Percentiles rank a stretch among this genome's conserved stretches.
These are phyloP conservation scores for Cervus canadensis DNA, from an alignment of 2,113 vertebrate species.

Conservation along the genomic window DNA sequence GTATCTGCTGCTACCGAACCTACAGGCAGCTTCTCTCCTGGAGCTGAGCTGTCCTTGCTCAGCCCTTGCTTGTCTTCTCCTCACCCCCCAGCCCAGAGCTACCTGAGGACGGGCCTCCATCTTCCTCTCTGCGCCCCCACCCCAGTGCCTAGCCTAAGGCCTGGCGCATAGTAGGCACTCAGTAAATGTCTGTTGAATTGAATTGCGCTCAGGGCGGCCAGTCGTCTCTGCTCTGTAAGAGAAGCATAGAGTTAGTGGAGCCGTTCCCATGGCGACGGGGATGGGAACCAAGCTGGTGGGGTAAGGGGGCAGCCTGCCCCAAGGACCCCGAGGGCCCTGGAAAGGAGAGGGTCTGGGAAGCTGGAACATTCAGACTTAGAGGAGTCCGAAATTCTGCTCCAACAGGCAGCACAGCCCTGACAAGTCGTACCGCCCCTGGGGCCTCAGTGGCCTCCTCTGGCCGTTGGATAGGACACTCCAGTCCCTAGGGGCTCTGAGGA, in stretches of 20 bases:
- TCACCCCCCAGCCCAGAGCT: neutral
- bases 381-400: slow-evolving; percentile 5
- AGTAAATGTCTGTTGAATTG: slow-evolving; percentile 79
- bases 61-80: neutral
- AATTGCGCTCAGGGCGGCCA: slow-evolving; percentile 75
- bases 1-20: neutral
- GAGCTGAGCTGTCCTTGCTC: neutral
- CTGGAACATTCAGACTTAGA: neutral
- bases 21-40: neutral
- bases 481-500: neutral
- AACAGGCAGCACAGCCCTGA: neutral
- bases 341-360: neutral
- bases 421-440: neutral
- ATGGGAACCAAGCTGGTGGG: slow-evolving; percentile 14
- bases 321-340: slow-evolving; percentile 50
- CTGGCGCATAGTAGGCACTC: slow-evolving; percentile 77
- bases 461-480: neutral
- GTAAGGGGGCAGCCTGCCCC: neutral
- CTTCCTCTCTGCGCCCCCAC: slow-evolving; percentile 30
- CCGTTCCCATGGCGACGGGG: slow-evolving; percentile 31
- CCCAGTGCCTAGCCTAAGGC: slow-evolving; percentile 74
- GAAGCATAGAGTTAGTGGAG: slow-evolving; percentile 75
- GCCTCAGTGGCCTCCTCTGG: neutral
- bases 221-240: slow-evolving; percentile 77
- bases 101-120: slow-evolving; percentile 19